Percentiles rank a stretch among this genome's conserved stretches.
Conservation (phyloP, 2,888 invertebrate genomes). For the Gisinianus flammeolus region DNA sequence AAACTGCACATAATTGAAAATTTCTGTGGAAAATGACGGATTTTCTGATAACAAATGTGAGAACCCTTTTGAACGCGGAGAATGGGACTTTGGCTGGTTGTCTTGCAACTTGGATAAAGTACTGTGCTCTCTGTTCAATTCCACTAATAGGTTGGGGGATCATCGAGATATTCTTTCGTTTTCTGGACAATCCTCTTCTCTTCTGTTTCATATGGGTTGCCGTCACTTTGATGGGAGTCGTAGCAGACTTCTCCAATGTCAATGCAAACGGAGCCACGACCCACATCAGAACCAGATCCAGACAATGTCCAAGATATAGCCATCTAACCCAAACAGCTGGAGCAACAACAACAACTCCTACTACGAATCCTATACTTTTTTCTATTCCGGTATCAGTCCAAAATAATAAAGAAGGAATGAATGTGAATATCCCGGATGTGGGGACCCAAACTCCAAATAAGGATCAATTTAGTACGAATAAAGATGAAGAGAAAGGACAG, state of each 20-base stretch:
- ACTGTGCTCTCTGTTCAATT: background rate
- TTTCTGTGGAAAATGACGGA: too few species aligned
- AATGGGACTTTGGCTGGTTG: background rate
- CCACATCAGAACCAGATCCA: background rate
- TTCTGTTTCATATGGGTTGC: background rate
- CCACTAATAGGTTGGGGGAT: background rate
- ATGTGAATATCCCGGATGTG: background rate
- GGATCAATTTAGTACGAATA: too few species aligned
- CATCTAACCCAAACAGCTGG: background rate
- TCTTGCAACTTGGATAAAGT: background rate
- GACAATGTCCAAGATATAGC: background rate
- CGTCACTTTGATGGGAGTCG: background rate
- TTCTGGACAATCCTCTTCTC: background rate
- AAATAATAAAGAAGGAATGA: background rate
- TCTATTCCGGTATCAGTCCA: too few species aligned
- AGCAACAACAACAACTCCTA: background rate
- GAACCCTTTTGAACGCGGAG: background rate
- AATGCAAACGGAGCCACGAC: background rate
- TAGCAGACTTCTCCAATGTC: background rate
- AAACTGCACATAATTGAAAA: too few species aligned
- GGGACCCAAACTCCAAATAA: background rate
- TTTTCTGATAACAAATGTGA: too few species aligned
- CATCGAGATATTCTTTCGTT: background rate
- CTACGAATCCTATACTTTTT: too few species aligned
- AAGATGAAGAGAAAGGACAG: too few species aligned